phyloP scores from a whole-genome alignment of 1,140 invertebrate species.

The Neuroterus valhalla region DNA sequence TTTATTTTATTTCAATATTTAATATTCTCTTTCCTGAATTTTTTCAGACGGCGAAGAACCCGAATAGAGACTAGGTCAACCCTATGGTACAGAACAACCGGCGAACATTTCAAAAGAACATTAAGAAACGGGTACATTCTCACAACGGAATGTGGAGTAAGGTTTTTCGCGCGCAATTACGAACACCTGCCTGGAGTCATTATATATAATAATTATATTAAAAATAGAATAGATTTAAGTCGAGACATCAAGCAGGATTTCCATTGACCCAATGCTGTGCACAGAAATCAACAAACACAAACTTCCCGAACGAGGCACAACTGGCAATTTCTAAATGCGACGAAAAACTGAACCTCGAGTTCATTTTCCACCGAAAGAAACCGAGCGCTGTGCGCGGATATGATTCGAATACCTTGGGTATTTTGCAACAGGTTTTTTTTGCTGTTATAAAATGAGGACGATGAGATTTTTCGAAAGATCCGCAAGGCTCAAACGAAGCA shows the following conservation, averaged over 20 bases:
- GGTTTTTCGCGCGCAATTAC: slow-evolving; percentile 31
- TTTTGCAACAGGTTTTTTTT: slow-evolving; percentile 6
- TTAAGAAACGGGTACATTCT: slow-evolving; percentile 16
- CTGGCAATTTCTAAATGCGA: slow-evolving; percentile 29
- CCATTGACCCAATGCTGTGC: slow-evolving; percentile 34
- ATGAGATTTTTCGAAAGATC: background rate
- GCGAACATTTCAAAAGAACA: slow-evolving; percentile 11
- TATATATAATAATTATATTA: slow-evolving; percentile 49
- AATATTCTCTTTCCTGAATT: background rate
- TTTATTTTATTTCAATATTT: too few species aligned
- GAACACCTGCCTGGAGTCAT: slow-evolving; percentile 45
- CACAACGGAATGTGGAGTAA: slow-evolving; percentile 2
- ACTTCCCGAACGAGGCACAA: slow-evolving; percentile 53
- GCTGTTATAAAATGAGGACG: background rate
- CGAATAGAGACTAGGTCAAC: slow-evolving; percentile 54
- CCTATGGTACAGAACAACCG: background rate
- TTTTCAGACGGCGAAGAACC: slow-evolving; percentile 64
- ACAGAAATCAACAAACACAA: slow-evolving; percentile 39
- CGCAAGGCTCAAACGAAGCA: slow-evolving; percentile 9
- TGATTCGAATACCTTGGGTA: background rate
- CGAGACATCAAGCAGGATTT: slow-evolving; percentile 44
- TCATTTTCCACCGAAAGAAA: background rate
- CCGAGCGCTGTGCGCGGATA: slow-evolving; percentile 1
- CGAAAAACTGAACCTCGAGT: background rate
- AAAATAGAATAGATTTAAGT: slow-evolving; percentile 49